Conservation (phyloP, 2,888 invertebrate species). For the Neoitamus cyanurus region DNA sequence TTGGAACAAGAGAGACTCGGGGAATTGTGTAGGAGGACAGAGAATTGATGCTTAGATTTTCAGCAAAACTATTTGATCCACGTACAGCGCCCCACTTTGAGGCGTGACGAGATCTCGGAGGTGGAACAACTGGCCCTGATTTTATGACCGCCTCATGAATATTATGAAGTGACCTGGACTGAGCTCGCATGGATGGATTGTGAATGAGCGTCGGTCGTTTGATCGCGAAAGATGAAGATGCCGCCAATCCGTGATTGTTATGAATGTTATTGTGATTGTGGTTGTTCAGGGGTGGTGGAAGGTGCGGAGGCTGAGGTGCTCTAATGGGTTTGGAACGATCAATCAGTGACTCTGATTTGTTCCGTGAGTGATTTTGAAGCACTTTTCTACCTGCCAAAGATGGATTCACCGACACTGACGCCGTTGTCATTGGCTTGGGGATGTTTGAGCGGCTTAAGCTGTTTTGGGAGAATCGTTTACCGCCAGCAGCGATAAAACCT, state of each 20-base stretch:
- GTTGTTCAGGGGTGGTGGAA: slow-evolving; percentile 48
- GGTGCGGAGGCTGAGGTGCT: background rate
- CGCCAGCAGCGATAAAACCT: slow-evolving; percentile 26
- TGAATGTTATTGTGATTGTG: slow-evolving; percentile 51
- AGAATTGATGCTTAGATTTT: slow-evolving; percentile 49
- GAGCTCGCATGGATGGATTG: slow-evolving; percentile 56
- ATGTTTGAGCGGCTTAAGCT: background rate
- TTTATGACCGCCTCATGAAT: slow-evolving; percentile 58
- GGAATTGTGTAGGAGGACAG: slow-evolving; percentile 55
- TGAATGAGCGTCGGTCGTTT: slow-evolving; percentile 61
- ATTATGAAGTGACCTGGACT: slow-evolving; percentile 62
- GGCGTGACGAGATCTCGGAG: background rate
- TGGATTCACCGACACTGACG: slow-evolving; percentile 55
- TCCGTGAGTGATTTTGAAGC: slow-evolving; percentile 46
- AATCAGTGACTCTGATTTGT: slow-evolving; percentile 48
- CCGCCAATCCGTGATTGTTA: slow-evolving; percentile 54
- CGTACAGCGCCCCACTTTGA: slow-evolving; percentile 68
- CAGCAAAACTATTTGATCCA: slow-evolving; percentile 67
- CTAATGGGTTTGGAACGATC: background rate
- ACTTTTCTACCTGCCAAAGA: slow-evolving; percentile 56
- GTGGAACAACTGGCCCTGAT: slow-evolving; percentile 50
- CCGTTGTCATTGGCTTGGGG: background rate
- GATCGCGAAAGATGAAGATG: slow-evolving; percentile 64
- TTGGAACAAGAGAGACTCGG: slow-evolving; percentile 47
- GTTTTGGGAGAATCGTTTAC: background rate